Evolutionary conservation across 2,797 vertebrate genomes (phyloP).

Genomic region (Pseudochaenichthys georgianus): DNA sequence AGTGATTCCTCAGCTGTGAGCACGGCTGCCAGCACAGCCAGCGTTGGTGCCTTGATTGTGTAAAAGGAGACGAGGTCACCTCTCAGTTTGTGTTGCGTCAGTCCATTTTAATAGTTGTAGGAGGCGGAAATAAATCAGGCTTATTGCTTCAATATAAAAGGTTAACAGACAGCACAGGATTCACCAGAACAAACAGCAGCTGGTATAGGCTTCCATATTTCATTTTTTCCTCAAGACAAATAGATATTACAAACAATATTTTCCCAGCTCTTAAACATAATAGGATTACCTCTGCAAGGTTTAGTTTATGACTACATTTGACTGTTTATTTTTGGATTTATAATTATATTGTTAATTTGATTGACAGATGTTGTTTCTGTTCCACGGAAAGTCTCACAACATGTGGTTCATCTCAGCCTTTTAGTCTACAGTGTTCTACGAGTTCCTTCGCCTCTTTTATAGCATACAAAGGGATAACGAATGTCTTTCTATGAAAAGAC

Average conservation of each 20-base stretch:
- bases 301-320: background rate
- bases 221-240: conserved; percentile 4
- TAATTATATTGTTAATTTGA: conserved; percentile 20
- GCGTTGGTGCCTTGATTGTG: conserved; percentile 7
- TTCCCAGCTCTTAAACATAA: background rate
- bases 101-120: conserved; percentile 40
- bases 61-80: conserved; percentile 49
- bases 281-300: background rate
- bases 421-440: conserved; percentile 15
- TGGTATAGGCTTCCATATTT: conserved; percentile 4
- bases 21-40: conserved; percentile 24
- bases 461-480: background rate
- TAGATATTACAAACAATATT: conserved; percentile 10
- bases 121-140: conserved; percentile 44
- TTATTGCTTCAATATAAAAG: conserved; percentile 38
- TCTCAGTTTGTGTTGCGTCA: conserved; percentile 50
- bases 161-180: conserved; percentile 28
- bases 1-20: conserved; percentile 44
- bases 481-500: background rate
- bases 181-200: conserved; percentile 24
- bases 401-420: background rate
- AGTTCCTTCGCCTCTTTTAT: background rate
- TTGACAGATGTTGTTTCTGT: background rate
- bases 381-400: background rate
- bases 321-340: conserved; percentile 3